Base-by-base conservation (phyloP, 2,888 invertebrate genomes). In the Epiblema foenella region DNA sequence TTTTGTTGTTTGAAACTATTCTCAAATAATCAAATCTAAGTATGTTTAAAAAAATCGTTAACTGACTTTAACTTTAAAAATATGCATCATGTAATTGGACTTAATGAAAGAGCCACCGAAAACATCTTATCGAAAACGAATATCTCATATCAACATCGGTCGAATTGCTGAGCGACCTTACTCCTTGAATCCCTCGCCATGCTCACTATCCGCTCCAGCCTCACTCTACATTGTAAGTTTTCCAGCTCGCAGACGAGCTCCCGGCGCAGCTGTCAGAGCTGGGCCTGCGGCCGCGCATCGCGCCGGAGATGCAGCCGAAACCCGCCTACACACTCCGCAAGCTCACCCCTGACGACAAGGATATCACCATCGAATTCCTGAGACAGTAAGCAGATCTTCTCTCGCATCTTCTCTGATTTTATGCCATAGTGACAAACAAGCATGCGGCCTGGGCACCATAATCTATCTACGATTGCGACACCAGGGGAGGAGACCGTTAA, bases 241-340 rank as follows among this genome's bases (percentile, higher is more conserved):
- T 72, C 0, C 79, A 93, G 93, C 85, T 93, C 77, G 90, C 86
- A 10, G 93, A 93, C 84, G 85, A 91, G 84, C 85, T 93, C 72
- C 92, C 93, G 24, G 85, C 88, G 68, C 90, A 92, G 79, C 79
- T 93, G 68, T 85, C 91, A 24, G 89, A 89, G 78, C 83, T 92
- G 76, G 81, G 77, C 49, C 81, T 93, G 69, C 88, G 85, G 18
- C 85, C 89, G 11, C 84, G 86, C 70, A 79, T 81, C 65, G 51
- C 63, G 63, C 64, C 54, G 39, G 64, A 64, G 64, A 88, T 89
- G 83, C 68, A 83, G 29, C 80, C 68, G 37, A 71, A 85, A 76
- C 85, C 89, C 4, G 75, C 84, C 3, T 92, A 87, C 82, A 84
- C 83, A 60, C 78, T 92, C 69, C 81, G 86, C 70, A 80, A 78